These are phyloP conservation scores for Brachionus paranguensis DNA, from an alignment of 1,140 invertebrate species.

Conservation along the genomic window DNA sequence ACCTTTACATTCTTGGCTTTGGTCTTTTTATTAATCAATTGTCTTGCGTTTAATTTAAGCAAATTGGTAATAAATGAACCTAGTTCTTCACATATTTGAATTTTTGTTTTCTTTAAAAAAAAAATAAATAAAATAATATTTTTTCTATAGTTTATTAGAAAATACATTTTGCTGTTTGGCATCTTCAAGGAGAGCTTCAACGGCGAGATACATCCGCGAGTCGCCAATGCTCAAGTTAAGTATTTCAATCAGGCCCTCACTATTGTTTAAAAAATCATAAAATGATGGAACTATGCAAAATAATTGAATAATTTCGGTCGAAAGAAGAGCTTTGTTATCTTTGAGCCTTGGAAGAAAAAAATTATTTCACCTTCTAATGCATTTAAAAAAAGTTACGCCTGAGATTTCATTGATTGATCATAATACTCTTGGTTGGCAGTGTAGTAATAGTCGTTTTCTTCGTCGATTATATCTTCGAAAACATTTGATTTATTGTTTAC, in stretches of 20 bases:
- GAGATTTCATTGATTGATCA: background rate
- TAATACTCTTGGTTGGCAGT: background rate
- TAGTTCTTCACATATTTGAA: slow-evolving; percentile 28
- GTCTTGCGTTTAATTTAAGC: slow-evolving; percentile 10
- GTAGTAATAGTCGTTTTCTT: background rate
- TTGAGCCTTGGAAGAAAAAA: background rate
- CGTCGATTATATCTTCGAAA: slow-evolving; percentile 11
- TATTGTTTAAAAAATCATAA: background rate
- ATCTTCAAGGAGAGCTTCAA: background rate
- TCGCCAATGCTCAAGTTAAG: slow-evolving; percentile 24
- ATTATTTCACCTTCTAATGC: background rate
- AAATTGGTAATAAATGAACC: slow-evolving; percentile 24
- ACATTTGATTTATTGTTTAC: background rate
- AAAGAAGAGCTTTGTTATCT: slow-evolving; percentile 26
- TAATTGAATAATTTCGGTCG: slow-evolving; percentile 13
- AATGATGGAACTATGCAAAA: slow-evolving; percentile 29
- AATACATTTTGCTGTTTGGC: slow-evolving; percentile 2
- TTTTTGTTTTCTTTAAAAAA: background rate
- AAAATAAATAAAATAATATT: background rate
- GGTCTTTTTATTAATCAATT: background rate
- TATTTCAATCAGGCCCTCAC: background rate
- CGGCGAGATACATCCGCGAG: background rate
- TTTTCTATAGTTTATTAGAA: too few species aligned
- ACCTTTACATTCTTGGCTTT: background rate
- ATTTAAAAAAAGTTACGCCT: background rate